Conservation (phyloP, 2,113 vertebrate species). For the Sclerurus mexicanus region DNA sequence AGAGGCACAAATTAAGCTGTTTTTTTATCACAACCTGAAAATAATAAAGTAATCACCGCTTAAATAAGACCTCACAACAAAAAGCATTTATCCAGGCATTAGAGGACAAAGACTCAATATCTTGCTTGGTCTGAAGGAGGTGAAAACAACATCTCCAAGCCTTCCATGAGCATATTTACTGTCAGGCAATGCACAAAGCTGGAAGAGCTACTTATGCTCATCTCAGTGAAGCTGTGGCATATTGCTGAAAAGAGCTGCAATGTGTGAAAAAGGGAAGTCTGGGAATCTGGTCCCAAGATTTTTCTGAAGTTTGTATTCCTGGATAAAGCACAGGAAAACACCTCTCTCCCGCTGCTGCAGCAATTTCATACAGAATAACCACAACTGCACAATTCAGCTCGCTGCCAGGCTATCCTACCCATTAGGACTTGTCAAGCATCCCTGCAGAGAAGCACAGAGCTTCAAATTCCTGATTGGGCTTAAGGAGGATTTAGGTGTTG, state of each 20-base stretch:
- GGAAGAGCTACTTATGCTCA: fast-evolving
- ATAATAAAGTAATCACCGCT: not conserved
- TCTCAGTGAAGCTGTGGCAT: not conserved
- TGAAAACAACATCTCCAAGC: not conserved
- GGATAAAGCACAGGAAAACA: not conserved
- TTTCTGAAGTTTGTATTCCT: not conserved
- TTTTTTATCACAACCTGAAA: not conserved
- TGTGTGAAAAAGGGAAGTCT: not conserved
- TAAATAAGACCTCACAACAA: not conserved
- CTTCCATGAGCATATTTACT: not conserved
- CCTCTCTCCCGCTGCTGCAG: not conserved
- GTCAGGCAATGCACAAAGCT: not conserved
- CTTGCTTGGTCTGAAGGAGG: not conserved
- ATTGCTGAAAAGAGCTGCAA: not conserved
- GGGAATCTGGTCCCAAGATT: not conserved
- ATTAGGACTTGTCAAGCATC: not conserved
- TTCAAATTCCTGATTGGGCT: not conserved
- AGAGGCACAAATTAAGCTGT: not conserved
- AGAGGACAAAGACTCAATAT: not conserved
- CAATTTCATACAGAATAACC: not conserved
- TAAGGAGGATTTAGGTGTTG: not conserved
- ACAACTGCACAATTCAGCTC: not conserved
- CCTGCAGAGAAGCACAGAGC: not conserved
- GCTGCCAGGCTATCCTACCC: fast-evolving
- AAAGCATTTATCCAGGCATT: not conserved